These are phyloP conservation scores for Sus scrofa DNA, from an alignment of 2,113 vertebrate genomes.

Conservation along the genomic window DNA sequence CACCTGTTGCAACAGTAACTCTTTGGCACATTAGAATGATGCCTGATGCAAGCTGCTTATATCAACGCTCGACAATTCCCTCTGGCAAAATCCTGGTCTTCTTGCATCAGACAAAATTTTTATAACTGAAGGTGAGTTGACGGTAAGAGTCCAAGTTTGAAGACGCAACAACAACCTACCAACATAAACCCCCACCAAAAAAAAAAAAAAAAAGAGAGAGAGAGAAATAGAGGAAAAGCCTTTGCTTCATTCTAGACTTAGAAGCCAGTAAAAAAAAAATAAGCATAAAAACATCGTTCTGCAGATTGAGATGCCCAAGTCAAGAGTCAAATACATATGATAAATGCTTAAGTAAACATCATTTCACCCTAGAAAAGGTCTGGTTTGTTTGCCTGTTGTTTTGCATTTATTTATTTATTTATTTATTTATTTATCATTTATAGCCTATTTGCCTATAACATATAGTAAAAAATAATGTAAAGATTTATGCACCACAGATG, in stretches of 20 bases:
- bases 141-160: constrained; percentile 41
- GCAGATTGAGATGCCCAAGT: constrained; percentile 34
- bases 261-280: constrained; percentile 32
- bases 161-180: not conserved
- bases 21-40: not conserved
- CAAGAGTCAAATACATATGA: constrained; percentile 16
- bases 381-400: not conserved
- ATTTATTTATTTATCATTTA: constrained; percentile 4
- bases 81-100: not conserved
- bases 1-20: not conserved
- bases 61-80: not conserved
- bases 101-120: not conserved
- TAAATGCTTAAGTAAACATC: not conserved
- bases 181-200: not conserved
- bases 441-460: not conserved
- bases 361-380: not conserved
- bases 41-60: not conserved
- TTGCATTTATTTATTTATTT: not conserved
- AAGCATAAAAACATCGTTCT: constrained; percentile 60
- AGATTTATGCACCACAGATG: not conserved
- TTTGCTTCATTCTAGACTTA: constrained; percentile 5
- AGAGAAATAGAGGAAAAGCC: not conserved
- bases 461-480: not conserved
- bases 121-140: constrained; percentile 7
- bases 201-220: not conserved